These are phyloP conservation scores for human DNA, from an alignment of 2,113 vertebrate species.

Conservation along the genomic window DNA sequence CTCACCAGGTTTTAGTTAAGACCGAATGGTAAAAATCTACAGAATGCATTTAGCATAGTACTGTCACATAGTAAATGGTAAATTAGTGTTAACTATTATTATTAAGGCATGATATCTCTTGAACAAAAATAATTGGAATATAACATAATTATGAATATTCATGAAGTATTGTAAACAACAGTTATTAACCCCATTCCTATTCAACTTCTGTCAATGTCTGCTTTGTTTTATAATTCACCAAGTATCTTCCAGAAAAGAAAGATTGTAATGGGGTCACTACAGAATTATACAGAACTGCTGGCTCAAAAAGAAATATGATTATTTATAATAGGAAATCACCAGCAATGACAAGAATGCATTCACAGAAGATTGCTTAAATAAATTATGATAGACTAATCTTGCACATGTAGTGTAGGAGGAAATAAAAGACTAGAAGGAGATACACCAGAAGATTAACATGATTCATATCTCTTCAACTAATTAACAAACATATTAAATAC, in stretches of 20 bases:
- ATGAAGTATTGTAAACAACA: background rate
- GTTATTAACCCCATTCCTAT: background rate
- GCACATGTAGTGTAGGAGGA: background rate
- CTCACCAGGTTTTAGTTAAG: background rate
- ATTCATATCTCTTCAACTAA: background rate
- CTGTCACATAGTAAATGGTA: background rate
- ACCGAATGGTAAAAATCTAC: background rate
- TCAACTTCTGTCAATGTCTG: background rate
- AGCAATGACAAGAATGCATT: background rate
- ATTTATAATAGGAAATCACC: background rate
- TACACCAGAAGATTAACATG: background rate
- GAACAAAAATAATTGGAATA: too few relatives aligned
- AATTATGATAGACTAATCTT: background rate
- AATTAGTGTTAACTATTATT: background rate
- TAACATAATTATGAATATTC: too few relatives aligned
- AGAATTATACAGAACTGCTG: background rate
- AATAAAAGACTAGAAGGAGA: slow-evolving; percentile 1
- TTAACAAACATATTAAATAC: background rate
- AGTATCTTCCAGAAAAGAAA: background rate
- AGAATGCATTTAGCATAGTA: background rate
- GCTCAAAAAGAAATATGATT: slow-evolving; percentile 2
- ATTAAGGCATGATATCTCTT: background rate
- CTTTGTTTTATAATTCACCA: background rate
- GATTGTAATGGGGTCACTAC: background rate
- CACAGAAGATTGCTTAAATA: background rate